These are phyloP conservation scores for Holacanthus passer DNA, from an alignment of 2,113 vertebrate genomes.

Conservation along the genomic window DNA sequence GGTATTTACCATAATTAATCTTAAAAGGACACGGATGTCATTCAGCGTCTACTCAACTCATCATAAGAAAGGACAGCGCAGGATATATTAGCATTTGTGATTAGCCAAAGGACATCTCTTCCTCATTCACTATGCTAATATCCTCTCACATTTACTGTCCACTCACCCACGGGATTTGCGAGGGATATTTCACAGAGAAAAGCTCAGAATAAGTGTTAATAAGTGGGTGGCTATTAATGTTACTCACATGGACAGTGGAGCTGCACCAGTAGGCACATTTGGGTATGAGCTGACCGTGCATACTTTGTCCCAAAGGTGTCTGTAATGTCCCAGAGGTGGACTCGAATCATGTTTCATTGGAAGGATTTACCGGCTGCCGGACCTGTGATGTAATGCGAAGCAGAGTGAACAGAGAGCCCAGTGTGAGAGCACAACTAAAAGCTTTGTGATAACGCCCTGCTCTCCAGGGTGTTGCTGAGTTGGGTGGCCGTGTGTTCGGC, in stretches of 20 bases:
- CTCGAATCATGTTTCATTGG: slow-evolving; percentile 68
- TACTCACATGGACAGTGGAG: slow-evolving; percentile 7
- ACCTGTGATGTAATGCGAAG: slow-evolving; percentile 79
- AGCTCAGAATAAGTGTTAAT: slow-evolving; percentile 44
- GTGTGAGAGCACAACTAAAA: slow-evolving; percentile 66
- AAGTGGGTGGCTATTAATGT: slow-evolving; percentile 25
- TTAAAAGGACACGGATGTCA: slow-evolving; percentile 68
- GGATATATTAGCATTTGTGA: slow-evolving; percentile 81
- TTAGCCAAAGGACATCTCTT: slow-evolving; percentile 76
- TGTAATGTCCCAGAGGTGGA: slow-evolving; percentile 64
- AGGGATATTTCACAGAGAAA: slow-evolving; percentile 38
- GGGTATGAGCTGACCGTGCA: slow-evolving; percentile 47
- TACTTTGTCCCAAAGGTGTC: slow-evolving; percentile 69
- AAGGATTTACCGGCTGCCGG: slow-evolving; percentile 69
- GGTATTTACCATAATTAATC: slow-evolving; percentile 66
- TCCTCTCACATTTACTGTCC: slow-evolving; percentile 56
- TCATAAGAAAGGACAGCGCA: slow-evolving; percentile 69
- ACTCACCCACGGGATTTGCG: slow-evolving; percentile 54
- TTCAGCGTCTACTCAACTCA: slow-evolving; percentile 56
- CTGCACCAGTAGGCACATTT: slow-evolving; percentile 27
- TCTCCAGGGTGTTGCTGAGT: slow-evolving; percentile 48
- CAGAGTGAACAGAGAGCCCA: slow-evolving; percentile 57
- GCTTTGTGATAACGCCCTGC: slow-evolving; percentile 59
- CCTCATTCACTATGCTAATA: slow-evolving; percentile 76
- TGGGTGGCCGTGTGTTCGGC: slow-evolving; percentile 43